Evolutionary conservation across 2,797 vertebrate genomes (phyloP).

Genomic region (Gallinago solitaria): DNA sequence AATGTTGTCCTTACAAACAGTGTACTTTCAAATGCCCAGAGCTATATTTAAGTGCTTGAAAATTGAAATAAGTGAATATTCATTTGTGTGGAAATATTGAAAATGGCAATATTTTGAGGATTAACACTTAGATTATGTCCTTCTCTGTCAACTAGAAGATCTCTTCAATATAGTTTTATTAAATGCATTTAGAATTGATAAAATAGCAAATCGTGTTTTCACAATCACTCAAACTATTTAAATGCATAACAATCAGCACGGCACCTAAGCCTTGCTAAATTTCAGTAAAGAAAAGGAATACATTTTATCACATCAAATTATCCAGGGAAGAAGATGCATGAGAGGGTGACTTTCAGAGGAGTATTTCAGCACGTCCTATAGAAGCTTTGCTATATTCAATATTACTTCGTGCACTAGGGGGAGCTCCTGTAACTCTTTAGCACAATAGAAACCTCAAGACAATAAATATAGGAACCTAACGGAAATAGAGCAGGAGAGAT

Average conservation of each 20-base stretch:
- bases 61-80: background rate
- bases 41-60: background rate
- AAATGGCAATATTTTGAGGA: background rate
- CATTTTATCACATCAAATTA: background rate
- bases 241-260: background rate
- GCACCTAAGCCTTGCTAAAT: background rate
- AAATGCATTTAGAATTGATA: background rate
- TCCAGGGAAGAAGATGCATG: background rate
- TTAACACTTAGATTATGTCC: background rate
- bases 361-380: background rate
- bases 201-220: background rate
- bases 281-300: background rate
- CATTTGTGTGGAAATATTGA: background rate
- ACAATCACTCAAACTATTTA: background rate
- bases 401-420: slow-evolving; percentile 58
- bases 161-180: background rate
- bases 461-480: background rate
- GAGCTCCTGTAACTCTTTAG: slow-evolving; percentile 62
- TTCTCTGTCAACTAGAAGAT: background rate
- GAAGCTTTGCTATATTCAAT: background rate
- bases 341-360: background rate
- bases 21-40: background rate
- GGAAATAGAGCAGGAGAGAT: background rate
- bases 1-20: background rate
- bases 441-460: background rate